phyloP scores from a whole-genome alignment of 2,797 vertebrate species.

The Meriones psammophilus region DNA sequence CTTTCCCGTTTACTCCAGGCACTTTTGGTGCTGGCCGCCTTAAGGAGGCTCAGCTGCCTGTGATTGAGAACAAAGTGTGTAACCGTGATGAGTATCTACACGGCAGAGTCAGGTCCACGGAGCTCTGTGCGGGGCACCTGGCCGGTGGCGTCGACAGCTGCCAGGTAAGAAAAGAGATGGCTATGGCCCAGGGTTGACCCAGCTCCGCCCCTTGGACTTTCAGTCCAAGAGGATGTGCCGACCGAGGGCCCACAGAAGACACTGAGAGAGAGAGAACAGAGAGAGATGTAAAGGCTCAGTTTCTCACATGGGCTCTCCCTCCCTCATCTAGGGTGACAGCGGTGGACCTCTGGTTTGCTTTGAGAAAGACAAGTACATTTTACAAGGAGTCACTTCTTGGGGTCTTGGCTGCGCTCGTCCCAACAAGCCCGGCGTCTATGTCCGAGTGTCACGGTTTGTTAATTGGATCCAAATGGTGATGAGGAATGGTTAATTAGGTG shows the following conservation, averaged over 20 bases:
- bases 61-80: conserved; percentile 97
- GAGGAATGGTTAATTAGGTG: conserved; percentile 76
- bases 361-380: conserved; percentile 91
- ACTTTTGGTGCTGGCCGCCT: conserved; percentile 91
- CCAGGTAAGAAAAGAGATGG: conserved; percentile 91
- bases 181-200: accelerated
- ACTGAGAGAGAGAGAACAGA: accelerated
- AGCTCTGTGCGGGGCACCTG: conserved; percentile 96
- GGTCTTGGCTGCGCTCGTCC: conserved; percentile 95
- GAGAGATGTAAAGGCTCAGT: neutral
- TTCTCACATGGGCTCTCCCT: neutral
- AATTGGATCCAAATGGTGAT: conserved; percentile 93
- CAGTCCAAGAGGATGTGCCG: neutral
- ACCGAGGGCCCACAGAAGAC: neutral
- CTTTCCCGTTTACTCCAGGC: conserved; percentile 85
- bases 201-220: neutral
- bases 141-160: conserved; percentile 95
- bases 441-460: conserved; percentile 93
- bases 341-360: conserved; percentile 96
- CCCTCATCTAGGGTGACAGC: conserved; percentile 94
- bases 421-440: conserved; percentile 98
- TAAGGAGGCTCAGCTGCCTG: conserved; percentile 96
- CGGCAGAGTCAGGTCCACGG: conserved; percentile 89
- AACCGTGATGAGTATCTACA: conserved; percentile 93
- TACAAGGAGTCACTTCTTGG: conserved; percentile 98